A percentile compares a stretch with the other conserved stretches of the same genome.
phyloP scores from a whole-genome alignment of 2,797 vertebrate species.

The Epinephelus coioides region DNA sequence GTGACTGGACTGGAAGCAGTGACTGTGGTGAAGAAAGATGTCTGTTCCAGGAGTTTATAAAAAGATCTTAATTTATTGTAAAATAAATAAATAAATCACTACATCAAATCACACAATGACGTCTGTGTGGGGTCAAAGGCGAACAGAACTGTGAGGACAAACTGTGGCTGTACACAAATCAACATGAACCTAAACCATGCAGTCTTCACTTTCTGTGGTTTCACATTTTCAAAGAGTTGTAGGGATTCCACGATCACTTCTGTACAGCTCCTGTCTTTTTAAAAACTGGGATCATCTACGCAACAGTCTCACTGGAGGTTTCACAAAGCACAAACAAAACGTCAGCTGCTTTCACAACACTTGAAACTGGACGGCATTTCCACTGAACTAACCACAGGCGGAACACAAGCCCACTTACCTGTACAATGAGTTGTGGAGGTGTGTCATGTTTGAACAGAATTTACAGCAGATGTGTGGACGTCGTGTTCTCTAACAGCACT shows the following conservation, averaged over 20 bases:
- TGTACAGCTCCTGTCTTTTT: constrained; percentile 24
- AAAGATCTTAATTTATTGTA: constrained; percentile 83
- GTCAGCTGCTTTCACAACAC: constrained; percentile 59
- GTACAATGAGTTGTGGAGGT: constrained; percentile 32
- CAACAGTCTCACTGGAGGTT: constrained; percentile 29
- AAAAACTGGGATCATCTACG: constrained; percentile 28
- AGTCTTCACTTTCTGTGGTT: constrained; percentile 47
- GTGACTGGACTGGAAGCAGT: neutral
- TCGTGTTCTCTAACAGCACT: constrained; percentile 14
- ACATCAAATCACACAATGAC: constrained; percentile 59
- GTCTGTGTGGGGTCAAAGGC: constrained; percentile 43
- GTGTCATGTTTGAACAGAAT: constrained; percentile 21
- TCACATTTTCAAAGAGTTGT: constrained; percentile 54
- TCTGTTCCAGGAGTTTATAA: constrained; percentile 41
- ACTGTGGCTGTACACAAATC: constrained; percentile 33
- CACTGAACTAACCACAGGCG: constrained; percentile 53
- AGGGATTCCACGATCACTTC: constrained; percentile 22
- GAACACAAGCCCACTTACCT: constrained; percentile 44
- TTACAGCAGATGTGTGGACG: constrained; percentile 24
- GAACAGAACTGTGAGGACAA: constrained; percentile 33
- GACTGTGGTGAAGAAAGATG: neutral
- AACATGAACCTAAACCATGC: constrained; percentile 68
- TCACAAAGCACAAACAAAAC: constrained; percentile 55
- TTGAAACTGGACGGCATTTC: constrained; percentile 45
- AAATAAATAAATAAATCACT: constrained; percentile 70